These are phyloP conservation scores for Neelides folsomi DNA, from an alignment of 2,888 invertebrate species.

Conservation along the genomic window DNA sequence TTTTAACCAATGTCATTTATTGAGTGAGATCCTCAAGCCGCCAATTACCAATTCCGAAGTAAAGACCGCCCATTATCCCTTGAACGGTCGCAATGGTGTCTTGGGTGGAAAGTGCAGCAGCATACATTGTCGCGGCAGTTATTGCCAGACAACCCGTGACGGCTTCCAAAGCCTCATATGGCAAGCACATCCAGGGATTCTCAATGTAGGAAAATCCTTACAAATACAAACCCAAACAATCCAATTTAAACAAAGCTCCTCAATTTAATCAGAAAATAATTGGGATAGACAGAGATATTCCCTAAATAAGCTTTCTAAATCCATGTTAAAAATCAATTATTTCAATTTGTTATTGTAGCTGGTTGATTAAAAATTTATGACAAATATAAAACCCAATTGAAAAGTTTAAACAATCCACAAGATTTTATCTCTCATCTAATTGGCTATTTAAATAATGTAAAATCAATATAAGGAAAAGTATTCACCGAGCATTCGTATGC, in stretches of 20 bases:
- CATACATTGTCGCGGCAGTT: conserved; percentile 27
- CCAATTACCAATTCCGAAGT: conserved; percentile 32
- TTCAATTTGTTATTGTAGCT: no score
- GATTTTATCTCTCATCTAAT: no score
- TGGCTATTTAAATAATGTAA: no score
- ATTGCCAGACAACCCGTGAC: conserved; percentile 29
- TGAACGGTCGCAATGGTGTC: conserved; percentile 31
- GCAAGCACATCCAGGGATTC: conserved; percentile 21
- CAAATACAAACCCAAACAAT: neutral
- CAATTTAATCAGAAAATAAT: no score
- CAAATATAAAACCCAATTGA: no score
- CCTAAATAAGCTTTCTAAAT: neutral
- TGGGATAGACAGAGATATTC: neutral
- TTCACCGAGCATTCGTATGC: conserved; percentile 53
- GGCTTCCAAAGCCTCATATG: conserved; percentile 29
- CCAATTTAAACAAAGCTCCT: no score
- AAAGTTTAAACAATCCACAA: no score
- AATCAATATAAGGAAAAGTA: no score
- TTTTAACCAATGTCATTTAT: neutral
- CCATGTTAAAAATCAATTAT: no score
- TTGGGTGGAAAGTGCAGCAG: conserved; percentile 17
- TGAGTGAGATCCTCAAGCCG: neutral
- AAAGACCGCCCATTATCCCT: conserved; percentile 29
- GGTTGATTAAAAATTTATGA: no score
- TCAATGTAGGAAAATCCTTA: conserved; percentile 18